Evolutionary conservation across 2,113 vertebrate species (phyloP), one percentile per base, ranked within the genome.

Genomic region (Lepus europaeus): DNA sequence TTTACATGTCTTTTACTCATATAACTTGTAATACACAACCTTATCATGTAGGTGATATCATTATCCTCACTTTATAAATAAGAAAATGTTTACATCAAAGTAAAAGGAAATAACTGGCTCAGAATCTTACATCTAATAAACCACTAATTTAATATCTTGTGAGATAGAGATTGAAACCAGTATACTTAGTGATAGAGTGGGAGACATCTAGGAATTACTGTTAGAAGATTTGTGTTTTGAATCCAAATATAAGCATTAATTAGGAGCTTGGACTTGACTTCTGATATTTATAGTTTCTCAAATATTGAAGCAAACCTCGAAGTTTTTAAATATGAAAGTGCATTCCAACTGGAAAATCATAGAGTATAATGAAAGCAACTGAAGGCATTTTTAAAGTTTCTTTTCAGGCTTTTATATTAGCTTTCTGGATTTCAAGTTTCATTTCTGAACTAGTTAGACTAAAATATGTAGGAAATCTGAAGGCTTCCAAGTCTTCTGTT

Each of bases 351-450:
- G 1, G 49, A 96, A 95, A 80, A 36, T 22, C 56, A 70, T 29
- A 29, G 0, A 69, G 72, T 39, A 13, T 78, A 89, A 92, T 82
- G 22, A 87, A 77, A 89, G 53, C 6, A 72, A n/a, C 63, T 56
- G 87, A 96, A 53, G 17, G 1, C 1, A 64, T 20, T 68, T 85
- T 80, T 9, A 25, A 16, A 80, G 49, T n/a, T 9, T 72, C 63
- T 3, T 39, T 49, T 53, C 16, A 6, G 8, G 2, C 13, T 22
- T 39, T 89, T 9, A 61, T 14, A 33, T 89, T 72, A 61, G 51
- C 10, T 33, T 89, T 86, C 64, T 85, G n/a, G 88, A 73, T 81
- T 84, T 73, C 22, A 88, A 39, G 63, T 70, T n/a, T 84, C 39
- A 90, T 12, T 66, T 59, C 27, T 70, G 66, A 93, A 79, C n/a